Base-by-base conservation (phyloP, 2,888 invertebrate species). In the Caenorhabditis plicata region DNA sequence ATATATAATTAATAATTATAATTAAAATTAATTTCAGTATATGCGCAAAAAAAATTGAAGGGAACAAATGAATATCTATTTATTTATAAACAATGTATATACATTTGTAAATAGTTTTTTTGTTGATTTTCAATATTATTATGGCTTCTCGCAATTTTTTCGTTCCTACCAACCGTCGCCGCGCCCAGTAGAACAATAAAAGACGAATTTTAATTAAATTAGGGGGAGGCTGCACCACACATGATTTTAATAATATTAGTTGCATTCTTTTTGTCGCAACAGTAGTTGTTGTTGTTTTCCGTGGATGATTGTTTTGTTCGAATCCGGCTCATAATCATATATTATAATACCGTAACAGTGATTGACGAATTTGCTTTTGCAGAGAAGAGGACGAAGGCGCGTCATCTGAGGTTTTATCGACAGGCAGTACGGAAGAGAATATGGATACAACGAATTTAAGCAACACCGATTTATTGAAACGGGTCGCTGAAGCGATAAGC, bases 221-320 rank as follows among this genome's bases (percentile, higher is more conserved):
- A 60, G 60, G 60, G 46, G 50, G 49, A 53, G 36, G 31, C 23
- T 29, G 33, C 42, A 57, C 40, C 51, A 41, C 51, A 49, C 53
- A 60, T 49, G 60, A 60, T 60, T 60, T 60, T 60, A 60, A 60
- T 60, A 60, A 42, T 60, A 60, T 60, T 60, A 60, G 60, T 60
- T 53, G 49, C 49, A 53, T 60, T 53, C 49, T 53, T 4, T 42
- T 35, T 35, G 23, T 32, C 13, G 38, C n/a, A n/a, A n/a, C n/a
- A n/a, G n/a, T n/a, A n/a, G n/a, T n/a, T n/a, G n/a, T 43, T 50
- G 36, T 40, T 29, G 27, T 47, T 36, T 26, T 17, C 13, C 5
- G 13, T 33, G 5, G n/a, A 33, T 15, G 4, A 33, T 5, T 8
- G 33, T 7, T 33, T 33, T 33, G 13, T 33, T 33, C 33, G 17